Evolutionary conservation across 1,140 invertebrate genomes (phyloP), one percentile per base, ranked within the genome.

Genomic region (Drosophila subobscura): DNA sequence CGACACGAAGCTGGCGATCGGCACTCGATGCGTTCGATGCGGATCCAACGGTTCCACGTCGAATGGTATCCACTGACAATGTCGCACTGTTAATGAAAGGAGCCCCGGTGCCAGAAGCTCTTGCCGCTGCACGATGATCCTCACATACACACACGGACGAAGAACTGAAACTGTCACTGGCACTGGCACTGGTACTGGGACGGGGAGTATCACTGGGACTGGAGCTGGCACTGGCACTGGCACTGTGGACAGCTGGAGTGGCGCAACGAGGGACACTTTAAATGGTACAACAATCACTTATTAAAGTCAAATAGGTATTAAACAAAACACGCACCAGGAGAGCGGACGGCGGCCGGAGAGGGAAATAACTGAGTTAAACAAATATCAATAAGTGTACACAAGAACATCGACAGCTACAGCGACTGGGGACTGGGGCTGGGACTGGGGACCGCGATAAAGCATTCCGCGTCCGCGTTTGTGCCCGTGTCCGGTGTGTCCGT

Each of bases 221-320:
- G 54, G 42, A 8, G 25, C n/a, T 12, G 8, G 16, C 20, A 5
- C 20, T 40, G 33, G 5, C 52, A 23, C 37, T 49, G 54, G 52
- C 14, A 33, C n/a, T 12, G 25, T 6, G 16, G 27, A 6, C 20
- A 16, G 44, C 33, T 41, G 45, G 52, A 85, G 80, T 77, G 77
- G 81, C 77, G 64, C 72, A 86, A 80, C 74, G 70, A 60, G 70
- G 51, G 58, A 80, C 67, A 81, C 86, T 85, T 89, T 89, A 85
- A 89, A 77, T 73, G 78, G 64, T 74, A 89, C 86, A 90, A 86
- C 86, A 90, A 90, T 89, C 86, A 86, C 81, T 89, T 90, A 90
- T 90, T 90, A 86, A 90, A 89, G 86, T 90, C 86, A 90, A 90
- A 90, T 90, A 83, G 80, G 86, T 90, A 90, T 90, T 90, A 89